These are phyloP conservation scores for Paramormyrops hopkinsi DNA, from an alignment of 2,797 vertebrate species.

Conservation along the genomic window DNA sequence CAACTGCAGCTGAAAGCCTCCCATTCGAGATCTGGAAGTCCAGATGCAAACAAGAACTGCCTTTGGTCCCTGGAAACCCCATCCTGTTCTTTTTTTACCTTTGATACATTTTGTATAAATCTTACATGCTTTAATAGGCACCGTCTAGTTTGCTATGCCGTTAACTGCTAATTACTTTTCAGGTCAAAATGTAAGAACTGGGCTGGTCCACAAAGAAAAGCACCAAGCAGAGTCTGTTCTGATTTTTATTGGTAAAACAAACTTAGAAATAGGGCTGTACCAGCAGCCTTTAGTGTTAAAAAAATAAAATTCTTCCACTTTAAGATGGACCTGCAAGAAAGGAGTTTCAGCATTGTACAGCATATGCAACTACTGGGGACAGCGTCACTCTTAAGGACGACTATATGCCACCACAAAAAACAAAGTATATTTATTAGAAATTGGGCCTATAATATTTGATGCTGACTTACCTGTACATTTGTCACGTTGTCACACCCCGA, in stretches of 20 bases:
- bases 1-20: not conserved
- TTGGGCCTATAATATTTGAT: not conserved
- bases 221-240: not conserved
- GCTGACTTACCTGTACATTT: not conserved
- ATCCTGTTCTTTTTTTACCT: not conserved
- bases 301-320: conserved; percentile 18
- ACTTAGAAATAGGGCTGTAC: conserved; percentile 18
- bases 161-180: not conserved
- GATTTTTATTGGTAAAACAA: conserved; percentile 8
- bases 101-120: not conserved
- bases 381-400: not conserved
- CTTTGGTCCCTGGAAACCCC: not conserved
- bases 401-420: not conserved
- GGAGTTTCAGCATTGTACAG: not conserved
- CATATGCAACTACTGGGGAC: not conserved
- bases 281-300: conserved; percentile 21
- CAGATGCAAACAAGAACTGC: not conserved
- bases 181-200: not conserved
- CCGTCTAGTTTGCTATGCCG: not conserved
- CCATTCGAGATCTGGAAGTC: not conserved
- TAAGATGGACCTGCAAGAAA: conserved; percentile 16
- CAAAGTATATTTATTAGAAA: not conserved
- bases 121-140: not conserved
- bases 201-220: not conserved
- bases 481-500: not conserved